Base-by-base conservation (phyloP, 2,888 invertebrate genomes). In the Drosophila putrida region DNA sequence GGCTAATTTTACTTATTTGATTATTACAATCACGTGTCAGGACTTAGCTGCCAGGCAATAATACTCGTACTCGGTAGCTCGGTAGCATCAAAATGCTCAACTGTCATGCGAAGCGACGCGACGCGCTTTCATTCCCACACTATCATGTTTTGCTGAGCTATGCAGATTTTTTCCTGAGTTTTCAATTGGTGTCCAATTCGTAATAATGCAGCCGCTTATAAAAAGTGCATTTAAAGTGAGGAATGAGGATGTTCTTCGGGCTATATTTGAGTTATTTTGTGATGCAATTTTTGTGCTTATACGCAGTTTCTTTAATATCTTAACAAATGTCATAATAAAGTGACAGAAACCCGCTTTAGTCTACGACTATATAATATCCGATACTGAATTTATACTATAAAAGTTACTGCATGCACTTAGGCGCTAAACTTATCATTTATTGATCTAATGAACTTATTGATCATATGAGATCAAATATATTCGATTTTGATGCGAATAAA, bases 1-100 rank as follows among this genome's bases (percentile, higher is more conserved):
- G 33, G 47, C 71, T 75, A 80, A 83, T 79, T 66, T 80, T 71
- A 54, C 71, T 81, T 65, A 69, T 71, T 67, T 62, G 63, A 79
- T 79, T 77, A 77, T 58, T 54, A 71, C 75, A 82, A 82, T 81
- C 83, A 83, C 83, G 83, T 83, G 83, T 73, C 82, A 85, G 83
- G 83, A 83, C 82, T 83, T 82, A 78, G 70, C 74, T 71, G 68
- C 70, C 68, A 70, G 62, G 73, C 70, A 55, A 50, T 74, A 53
- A 36, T 41, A 64, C 25, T 35, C 36, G 35, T 5, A 38, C 41
- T 31, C 20, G 10, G 35, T 43, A 55, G 54, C 41, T 31, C 20
- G 10, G 35, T 43, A 55, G 54, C 54, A 55, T 55, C 54, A 27
- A 44, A 46, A 44, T n/a, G 46, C 57, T 46, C 28, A 41, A 44